Percentiles rank a stretch among this genome's conserved stretches.
phyloP scores from a whole-genome alignment of 2,888 invertebrate species.

The Celastrina argiolus region DNA sequence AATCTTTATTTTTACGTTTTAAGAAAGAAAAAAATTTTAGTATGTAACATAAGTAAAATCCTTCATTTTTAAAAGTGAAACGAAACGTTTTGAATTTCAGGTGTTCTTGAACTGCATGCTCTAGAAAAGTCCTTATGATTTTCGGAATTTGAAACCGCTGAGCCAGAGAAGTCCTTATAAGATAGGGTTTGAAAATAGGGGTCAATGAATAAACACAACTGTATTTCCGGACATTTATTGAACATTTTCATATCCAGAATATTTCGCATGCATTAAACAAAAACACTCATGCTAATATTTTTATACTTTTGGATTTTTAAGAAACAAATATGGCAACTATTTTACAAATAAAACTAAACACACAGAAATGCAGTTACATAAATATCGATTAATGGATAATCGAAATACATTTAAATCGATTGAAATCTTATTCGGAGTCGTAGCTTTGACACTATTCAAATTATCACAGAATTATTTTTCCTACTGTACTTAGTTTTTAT shows the following conservation, averaged over 20 bases:
- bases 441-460: conserved; percentile 32
- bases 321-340: conserved; percentile 37
- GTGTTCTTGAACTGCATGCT: too few relatives aligned
- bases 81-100: too few relatives aligned
- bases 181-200: neutral
- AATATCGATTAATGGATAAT: conserved; percentile 19
- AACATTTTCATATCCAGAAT: conserved; percentile 27
- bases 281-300: conserved; percentile 70
- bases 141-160: too few relatives aligned
- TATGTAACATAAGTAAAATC: too few relatives aligned
- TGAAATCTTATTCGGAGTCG: conserved; percentile 23
- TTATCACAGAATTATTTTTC: conserved; percentile 36
- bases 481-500: conserved; percentile 29
- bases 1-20: too few relatives aligned
- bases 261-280: conserved; percentile 63
- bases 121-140: too few relatives aligned
- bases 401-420: conserved; percentile 19
- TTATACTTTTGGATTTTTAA: conserved; percentile 49
- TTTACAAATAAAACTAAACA: conserved; percentile 24
- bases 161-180: too few relatives aligned
- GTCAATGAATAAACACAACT: conserved; percentile 26
- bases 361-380: conserved; percentile 22
- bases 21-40: too few relatives aligned
- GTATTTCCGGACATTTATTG: conserved; percentile 39
- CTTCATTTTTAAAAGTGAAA: too few relatives aligned